Evolutionary conservation across 2,113 vertebrate genomes (phyloP).

Genomic region (Larimichthys polyactis): DNA sequence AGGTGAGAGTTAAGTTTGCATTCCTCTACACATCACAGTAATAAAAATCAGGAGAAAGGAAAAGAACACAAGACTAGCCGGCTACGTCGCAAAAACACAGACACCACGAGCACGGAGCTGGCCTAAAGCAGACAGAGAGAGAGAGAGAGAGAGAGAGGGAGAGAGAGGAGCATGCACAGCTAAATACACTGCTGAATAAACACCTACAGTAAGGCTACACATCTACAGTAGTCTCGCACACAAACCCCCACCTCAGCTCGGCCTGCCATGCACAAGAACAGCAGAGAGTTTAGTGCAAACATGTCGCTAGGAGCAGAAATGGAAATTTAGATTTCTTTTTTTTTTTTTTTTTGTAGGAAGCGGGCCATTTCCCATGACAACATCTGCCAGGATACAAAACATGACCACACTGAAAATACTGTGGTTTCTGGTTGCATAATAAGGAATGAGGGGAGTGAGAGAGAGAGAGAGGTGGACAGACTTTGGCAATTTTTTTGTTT

Average conservation of each 20-base stretch:
- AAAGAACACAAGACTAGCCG: slow-evolving; percentile 38
- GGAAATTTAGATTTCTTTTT: neutral
- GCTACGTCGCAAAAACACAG: slow-evolving; percentile 56
- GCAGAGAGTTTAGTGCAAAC: slow-evolving; percentile 73
- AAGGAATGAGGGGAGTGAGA: slow-evolving; percentile 6
- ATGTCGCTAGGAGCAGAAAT: slow-evolving; percentile 44
- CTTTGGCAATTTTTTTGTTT: slow-evolving; percentile 28
- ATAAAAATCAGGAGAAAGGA: slow-evolving; percentile 35
- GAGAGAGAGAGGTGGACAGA: neutral
- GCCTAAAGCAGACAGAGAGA: slow-evolving; percentile 65
- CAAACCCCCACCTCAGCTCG: slow-evolving; percentile 59
- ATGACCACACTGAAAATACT: slow-evolving; percentile 43
- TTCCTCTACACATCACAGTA: slow-evolving; percentile 71
- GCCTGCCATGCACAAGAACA: slow-evolving; percentile 67
- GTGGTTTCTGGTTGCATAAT: slow-evolving; percentile 22
- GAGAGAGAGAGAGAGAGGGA: slow-evolving; percentile 19
- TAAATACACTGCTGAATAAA: slow-evolving; percentile 63
- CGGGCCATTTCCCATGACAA: slow-evolving; percentile 44
- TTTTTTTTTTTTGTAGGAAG: slow-evolving; percentile 17
- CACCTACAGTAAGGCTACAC: slow-evolving; percentile 62
- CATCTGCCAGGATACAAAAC: slow-evolving; percentile 46
- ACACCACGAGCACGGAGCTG: slow-evolving; percentile 65
- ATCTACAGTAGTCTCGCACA: slow-evolving; percentile 73
- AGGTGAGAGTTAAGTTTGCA: slow-evolving; percentile 71
- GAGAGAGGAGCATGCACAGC: slow-evolving; percentile 70